A percentile compares a stretch with the other conserved stretches of the same genome.
These are phyloP conservation scores for Scaptodrosophila latifasciaeformis DNA, from an alignment of 2,888 invertebrate genomes.

Conservation along the genomic window DNA sequence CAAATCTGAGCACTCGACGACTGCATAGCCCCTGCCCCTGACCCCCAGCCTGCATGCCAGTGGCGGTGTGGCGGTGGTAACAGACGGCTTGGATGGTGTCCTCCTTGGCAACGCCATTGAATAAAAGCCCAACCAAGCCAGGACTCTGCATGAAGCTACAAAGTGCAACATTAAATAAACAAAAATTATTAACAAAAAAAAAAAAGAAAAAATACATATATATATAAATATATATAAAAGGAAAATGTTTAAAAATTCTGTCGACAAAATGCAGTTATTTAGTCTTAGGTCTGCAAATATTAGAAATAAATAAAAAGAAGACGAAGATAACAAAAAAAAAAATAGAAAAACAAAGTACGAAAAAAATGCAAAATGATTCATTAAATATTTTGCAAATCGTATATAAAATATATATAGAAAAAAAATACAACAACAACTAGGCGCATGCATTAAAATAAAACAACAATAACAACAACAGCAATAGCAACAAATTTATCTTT, in stretches of 20 bases:
- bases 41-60: slow-evolving; percentile 18
- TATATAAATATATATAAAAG: slow-evolving; percentile 32
- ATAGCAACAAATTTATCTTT: not conserved
- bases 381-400: slow-evolving; percentile 11
- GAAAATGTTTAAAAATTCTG: slow-evolving; percentile 8
- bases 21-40: slow-evolving; percentile 70
- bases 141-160: not conserved
- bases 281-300: slow-evolving; percentile 67
- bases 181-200: slow-evolving; percentile 3
- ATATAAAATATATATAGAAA: slow-evolving; percentile 18
- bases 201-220: slow-evolving; percentile 7
- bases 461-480: slow-evolving; percentile 2
- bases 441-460: slow-evolving; percentile 11
- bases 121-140: slow-evolving; percentile 14
- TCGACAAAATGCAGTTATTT: slow-evolving; percentile 64
- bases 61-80: slow-evolving; percentile 14
- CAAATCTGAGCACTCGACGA: slow-evolving; percentile 65
- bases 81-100: slow-evolving; percentile 18
- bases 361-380: slow-evolving; percentile 7
- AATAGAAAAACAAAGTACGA: slow-evolving; percentile 10
- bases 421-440: slow-evolving; percentile 16
- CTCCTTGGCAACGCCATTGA: slow-evolving; percentile 42
- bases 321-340: slow-evolving; percentile 27
- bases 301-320: slow-evolving; percentile 47
- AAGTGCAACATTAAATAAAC: not conserved